Evolutionary conservation across 2,888 invertebrate genomes (phyloP).

Genomic region (Hipparchia sbordonii): DNA sequence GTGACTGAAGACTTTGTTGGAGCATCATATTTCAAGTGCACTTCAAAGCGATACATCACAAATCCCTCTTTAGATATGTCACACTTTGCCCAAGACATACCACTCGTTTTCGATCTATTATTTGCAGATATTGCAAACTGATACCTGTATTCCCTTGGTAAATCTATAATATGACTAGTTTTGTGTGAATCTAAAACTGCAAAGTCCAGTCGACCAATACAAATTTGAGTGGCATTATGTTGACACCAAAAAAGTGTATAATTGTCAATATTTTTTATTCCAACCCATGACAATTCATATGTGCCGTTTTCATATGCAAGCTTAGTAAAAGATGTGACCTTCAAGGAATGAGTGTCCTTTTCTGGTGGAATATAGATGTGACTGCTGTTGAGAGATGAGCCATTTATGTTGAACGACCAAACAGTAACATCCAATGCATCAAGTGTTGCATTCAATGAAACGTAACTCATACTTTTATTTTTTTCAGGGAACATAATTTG

Average conservation of each 20-base stretch:
- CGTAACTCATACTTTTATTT: constrained; percentile 84
- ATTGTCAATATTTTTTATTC: constrained; percentile 81
- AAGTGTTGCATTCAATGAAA: constrained; percentile 79
- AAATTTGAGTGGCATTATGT: constrained; percentile 73
- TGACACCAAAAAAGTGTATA: constrained; percentile 93
- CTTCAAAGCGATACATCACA: constrained; percentile 81
- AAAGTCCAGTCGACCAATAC: constrained; percentile 79
- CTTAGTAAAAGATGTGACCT: constrained; percentile 85
- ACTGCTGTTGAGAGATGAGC: constrained; percentile 81
- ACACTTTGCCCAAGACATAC: constrained; percentile 93
- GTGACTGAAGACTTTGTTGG: constrained; percentile 68
- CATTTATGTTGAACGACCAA: constrained; percentile 84
- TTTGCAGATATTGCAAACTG: constrained; percentile 94
- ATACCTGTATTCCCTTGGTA: constrained; percentile 83
- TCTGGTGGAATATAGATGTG: constrained; percentile 84
- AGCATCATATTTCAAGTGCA: constrained; percentile 61
- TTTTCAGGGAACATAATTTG: constrained; percentile 69
- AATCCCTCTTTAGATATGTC: constrained; percentile 74
- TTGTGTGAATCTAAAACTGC: constrained; percentile 61
- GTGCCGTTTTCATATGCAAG: constrained; percentile 86
- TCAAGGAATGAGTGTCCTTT: constrained; percentile 71
- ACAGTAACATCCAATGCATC: constrained; percentile 79
- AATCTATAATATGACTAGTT: constrained; percentile 83
- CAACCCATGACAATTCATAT: constrained; percentile 76
- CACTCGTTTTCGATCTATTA: constrained; percentile 86